These are phyloP conservation scores for Acestrorhynchus altus DNA, from an alignment of 2,797 vertebrate species.

Conservation along the genomic window DNA sequence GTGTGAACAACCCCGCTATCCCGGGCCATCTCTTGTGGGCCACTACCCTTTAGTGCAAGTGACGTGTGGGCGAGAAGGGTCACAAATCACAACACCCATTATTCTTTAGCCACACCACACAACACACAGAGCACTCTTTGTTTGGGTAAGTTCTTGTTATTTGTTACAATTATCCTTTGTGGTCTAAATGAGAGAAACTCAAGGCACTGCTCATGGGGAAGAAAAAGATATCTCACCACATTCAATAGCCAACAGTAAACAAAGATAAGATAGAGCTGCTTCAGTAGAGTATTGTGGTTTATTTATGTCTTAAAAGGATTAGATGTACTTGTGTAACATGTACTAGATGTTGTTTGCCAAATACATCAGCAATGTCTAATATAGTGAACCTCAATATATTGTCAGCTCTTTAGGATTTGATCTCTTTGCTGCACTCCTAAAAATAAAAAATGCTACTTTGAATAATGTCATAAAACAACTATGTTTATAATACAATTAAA, in stretches of 20 bases:
- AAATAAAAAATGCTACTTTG: too few species aligned
- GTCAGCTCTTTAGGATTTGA: neutral
- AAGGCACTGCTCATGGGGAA: neutral
- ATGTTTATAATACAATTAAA: too few species aligned
- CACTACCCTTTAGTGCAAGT: slow-evolving; percentile 71
- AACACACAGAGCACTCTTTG: slow-evolving; percentile 64
- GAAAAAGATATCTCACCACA: neutral
- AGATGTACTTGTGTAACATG: neutral
- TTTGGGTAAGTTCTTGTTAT: slow-evolving; percentile 20
- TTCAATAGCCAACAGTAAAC: neutral
- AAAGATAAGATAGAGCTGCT: neutral
- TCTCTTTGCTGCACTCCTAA: neutral
- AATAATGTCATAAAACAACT: too few species aligned
- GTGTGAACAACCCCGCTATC: slow-evolving; percentile 63
- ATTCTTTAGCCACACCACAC: slow-evolving; percentile 71
- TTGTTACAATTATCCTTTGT: slow-evolving; percentile 30
- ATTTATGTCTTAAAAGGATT: neutral
- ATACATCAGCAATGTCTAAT: too few species aligned
- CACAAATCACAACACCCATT: slow-evolving; percentile 75
- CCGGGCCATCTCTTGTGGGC: slow-evolving; percentile 74
- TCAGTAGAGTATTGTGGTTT: neutral
- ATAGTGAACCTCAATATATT: neutral
- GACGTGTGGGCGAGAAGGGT: slow-evolving; percentile 76
- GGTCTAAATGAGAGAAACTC: slow-evolving; percentile 12
- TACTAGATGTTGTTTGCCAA: neutral